These are phyloP conservation scores for Dasypolia templi DNA, from an alignment of 2,888 invertebrate genomes.

Conservation along the genomic window DNA sequence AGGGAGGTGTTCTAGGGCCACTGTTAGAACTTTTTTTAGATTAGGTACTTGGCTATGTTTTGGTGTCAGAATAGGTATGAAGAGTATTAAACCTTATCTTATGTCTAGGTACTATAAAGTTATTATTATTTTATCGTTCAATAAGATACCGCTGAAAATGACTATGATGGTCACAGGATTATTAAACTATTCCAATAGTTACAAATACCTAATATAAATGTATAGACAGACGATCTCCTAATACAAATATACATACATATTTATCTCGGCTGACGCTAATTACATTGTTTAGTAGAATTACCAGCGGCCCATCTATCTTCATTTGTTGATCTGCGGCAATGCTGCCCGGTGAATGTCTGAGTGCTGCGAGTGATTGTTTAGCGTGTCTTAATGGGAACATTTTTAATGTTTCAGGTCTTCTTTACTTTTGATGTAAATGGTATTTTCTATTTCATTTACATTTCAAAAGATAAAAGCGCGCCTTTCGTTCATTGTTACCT, in stretches of 20 bases:
- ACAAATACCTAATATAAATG: neutral
- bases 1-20: conserved; percentile 32
- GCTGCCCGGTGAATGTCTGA: conserved; percentile 32
- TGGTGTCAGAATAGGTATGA: neutral
- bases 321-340: conserved; percentile 58
- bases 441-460: too few relatives aligned
- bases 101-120: too few relatives aligned
- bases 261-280: conserved; percentile 66
- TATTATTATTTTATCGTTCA: too few relatives aligned
- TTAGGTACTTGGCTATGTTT: neutral
- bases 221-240: conserved; percentile 6
- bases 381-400: conserved; percentile 18
- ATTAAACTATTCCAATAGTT: neutral
- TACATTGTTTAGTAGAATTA: conserved; percentile 72
- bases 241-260: conserved; percentile 57
- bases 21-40: conserved; percentile 2
- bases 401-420: neutral
- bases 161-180: too few relatives aligned
- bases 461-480: too few relatives aligned
- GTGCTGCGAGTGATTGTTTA: conserved; percentile 37
- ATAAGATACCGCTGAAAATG: neutral
- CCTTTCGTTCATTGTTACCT: neutral
- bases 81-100: neutral
- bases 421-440: neutral
- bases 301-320: conserved; percentile 68